phyloP scores from a whole-genome alignment of 2,888 invertebrate genomes.

The Tortricodes alternella region DNA sequence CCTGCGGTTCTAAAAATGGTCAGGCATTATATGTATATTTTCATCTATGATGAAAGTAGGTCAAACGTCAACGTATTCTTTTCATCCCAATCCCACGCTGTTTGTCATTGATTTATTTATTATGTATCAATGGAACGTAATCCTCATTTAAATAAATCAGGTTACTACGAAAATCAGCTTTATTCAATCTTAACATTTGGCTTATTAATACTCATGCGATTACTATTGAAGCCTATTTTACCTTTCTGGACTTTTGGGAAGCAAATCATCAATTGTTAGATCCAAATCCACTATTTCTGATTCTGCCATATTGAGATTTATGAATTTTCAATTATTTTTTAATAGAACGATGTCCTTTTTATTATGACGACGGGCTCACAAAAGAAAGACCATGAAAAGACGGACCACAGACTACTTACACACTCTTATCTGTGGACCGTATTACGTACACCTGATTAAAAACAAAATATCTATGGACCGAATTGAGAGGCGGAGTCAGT shows the following conservation, averaged over 20 bases:
- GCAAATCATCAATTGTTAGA: conserved; percentile 75
- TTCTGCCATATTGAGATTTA: conserved; percentile 66
- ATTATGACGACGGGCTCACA: conserved; percentile 67
- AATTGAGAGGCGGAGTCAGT: too few species aligned
- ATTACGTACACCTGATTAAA: too few species aligned
- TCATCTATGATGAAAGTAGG: conserved; percentile 57
- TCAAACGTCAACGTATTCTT: conserved; percentile 61
- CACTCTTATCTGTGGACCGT: too few species aligned
- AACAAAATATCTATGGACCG: too few species aligned
- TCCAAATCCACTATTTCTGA: conserved; percentile 72
- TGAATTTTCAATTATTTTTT: conserved; percentile 42
- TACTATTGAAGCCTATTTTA: conserved; percentile 38
- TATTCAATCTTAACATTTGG: background rate
- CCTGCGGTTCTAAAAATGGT: conserved; percentile 6
- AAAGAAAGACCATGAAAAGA: conserved; percentile 53
- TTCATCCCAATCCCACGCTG: conserved; percentile 11
- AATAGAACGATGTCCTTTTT: conserved; percentile 52
- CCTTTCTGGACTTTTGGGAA: conserved; percentile 79
- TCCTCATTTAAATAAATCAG: background rate
- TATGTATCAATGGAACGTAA: background rate
- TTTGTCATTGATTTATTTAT: background rate
- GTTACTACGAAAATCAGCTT: background rate
- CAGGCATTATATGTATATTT: conserved; percentile 18
- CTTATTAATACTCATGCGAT: background rate
- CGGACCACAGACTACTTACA: too few species aligned